Evolutionary conservation across 2,113 vertebrate species (phyloP).

Genomic region (Sphyrna mokarran): DNA sequence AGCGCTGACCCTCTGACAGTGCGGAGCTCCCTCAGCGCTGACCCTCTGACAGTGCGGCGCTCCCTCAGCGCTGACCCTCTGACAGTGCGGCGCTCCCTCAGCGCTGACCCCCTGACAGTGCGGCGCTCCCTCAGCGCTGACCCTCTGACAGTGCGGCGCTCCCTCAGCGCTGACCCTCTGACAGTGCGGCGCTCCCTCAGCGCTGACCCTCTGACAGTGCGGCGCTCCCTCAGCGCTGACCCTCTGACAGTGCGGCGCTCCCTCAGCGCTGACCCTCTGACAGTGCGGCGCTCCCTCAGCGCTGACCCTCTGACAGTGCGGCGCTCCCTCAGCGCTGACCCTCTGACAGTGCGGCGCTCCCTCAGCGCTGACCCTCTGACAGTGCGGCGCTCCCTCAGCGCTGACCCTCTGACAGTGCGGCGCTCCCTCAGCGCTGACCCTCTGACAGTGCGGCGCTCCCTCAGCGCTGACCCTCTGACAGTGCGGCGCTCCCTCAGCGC

Average conservation of each 20-base stretch:
- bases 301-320: neutral
- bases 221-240: too few relatives aligned
- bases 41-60: neutral
- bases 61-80: neutral
- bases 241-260: neutral
- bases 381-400: neutral
- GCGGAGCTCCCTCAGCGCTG: neutral
- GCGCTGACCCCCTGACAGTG: neutral
- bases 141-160: neutral
- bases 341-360: neutral
- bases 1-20: neutral
- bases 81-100: neutral
- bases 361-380: neutral
- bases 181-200: neutral
- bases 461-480: neutral
- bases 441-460: neutral
- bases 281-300: neutral
- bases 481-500: too few relatives aligned
- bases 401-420: neutral
- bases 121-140: too few relatives aligned
- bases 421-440: too few relatives aligned
- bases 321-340: too few relatives aligned
- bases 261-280: neutral
- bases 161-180: neutral
- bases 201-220: neutral